Conservation (phyloP, 2,113 vertebrate species). For the Dicerorhinus sumatrensis region DNA sequence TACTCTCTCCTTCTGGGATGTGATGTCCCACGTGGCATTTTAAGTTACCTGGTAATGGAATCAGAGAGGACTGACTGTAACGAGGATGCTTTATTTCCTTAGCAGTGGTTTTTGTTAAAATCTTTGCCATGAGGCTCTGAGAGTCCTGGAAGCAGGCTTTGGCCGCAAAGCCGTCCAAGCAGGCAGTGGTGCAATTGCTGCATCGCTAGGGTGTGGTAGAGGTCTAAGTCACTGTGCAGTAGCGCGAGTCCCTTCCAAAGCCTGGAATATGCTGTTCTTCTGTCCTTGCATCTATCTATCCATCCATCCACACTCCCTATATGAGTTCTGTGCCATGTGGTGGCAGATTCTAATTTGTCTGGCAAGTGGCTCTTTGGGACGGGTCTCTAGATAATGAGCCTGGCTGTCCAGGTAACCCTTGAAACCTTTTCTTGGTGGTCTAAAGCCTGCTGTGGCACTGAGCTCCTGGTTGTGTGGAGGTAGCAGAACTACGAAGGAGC, state of each 20-base stretch:
- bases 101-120: background rate
- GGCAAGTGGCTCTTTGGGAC: background rate
- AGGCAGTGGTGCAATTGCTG: background rate
- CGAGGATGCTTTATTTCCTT: background rate
- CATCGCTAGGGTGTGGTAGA: background rate
- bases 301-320: background rate
- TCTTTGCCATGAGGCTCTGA: background rate
- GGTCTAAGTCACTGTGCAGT: too few relatives aligned
- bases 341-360: background rate
- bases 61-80: background rate
- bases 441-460: background rate
- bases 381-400: background rate
- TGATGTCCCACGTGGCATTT: background rate
- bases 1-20: background rate
- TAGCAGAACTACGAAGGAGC: background rate
- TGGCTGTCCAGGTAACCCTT: background rate
- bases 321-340: accelerated
- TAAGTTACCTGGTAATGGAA: background rate
- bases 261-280: background rate
- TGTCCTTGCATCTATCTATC: background rate
- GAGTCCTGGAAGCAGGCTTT: background rate
- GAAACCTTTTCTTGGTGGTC: background rate
- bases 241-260: background rate
- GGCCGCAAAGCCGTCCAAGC: background rate
- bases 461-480: background rate